A percentile compares a stretch with the other conserved stretches of the same genome.
Conservation (phyloP, 2,888 invertebrate species). For the Entomobrya proxima region DNA sequence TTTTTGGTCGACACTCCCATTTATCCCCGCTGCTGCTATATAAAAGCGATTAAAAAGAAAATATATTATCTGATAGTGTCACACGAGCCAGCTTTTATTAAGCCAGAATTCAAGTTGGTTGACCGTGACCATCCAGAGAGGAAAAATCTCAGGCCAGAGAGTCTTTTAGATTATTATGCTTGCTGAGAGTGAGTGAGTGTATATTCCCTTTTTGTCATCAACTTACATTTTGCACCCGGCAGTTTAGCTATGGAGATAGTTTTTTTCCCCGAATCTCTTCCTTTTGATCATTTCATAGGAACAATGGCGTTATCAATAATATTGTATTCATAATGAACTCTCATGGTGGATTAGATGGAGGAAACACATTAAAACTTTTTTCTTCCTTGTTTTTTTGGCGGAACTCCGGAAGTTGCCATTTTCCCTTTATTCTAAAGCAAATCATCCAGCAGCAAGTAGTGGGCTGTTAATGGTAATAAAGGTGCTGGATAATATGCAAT, state of each 20-base stretch:
- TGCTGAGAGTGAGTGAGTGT: too few species aligned
- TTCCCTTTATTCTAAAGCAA: constrained; percentile 1
- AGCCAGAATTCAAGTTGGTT: constrained; percentile 45
- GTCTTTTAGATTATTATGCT: too few species aligned
- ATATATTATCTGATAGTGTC: constrained; percentile 27
- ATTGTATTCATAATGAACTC: neutral
- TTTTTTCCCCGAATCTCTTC: too few species aligned
- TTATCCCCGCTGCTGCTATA: constrained; percentile 26
- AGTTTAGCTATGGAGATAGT: too few species aligned
- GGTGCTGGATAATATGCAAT: too few species aligned
- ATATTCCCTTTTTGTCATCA: too few species aligned
- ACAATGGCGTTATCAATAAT: too few species aligned
- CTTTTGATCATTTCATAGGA: too few species aligned
- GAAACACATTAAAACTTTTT: constrained; percentile 40
- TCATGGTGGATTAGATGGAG: neutral
- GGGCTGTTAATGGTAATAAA: neutral
- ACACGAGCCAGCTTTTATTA: constrained; percentile 21
- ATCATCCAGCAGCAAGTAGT: constrained; percentile 4
- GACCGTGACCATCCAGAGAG: constrained; percentile 46
- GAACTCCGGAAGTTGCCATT: constrained; percentile 31
- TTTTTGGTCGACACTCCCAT: constrained; percentile 3
- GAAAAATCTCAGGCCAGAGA: constrained; percentile 12
- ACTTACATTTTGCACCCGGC: too few species aligned
- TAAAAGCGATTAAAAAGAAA: constrained; percentile 48
- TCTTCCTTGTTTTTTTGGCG: constrained; percentile 1